A percentile compares a stretch with the other conserved stretches of the same genome.
Evolutionary conservation across 2,797 vertebrate genomes (phyloP).

Genomic region (Lates japonicus): DNA sequence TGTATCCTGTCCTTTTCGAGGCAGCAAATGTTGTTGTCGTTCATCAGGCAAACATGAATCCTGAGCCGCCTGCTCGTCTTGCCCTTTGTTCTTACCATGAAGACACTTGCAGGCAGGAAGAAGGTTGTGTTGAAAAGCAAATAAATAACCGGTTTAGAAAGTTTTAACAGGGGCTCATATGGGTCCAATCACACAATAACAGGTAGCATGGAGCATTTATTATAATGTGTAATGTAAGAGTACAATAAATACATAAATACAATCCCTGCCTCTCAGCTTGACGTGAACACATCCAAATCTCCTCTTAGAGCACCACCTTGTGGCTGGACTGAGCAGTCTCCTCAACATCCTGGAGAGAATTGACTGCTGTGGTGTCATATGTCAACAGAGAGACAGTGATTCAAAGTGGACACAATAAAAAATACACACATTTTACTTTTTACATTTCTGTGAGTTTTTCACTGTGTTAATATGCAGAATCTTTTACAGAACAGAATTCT

Average conservation of each 20-base stretch:
- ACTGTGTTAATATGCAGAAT: not conserved
- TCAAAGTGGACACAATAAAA: constrained; percentile 11
- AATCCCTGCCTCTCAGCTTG: constrained; percentile 48
- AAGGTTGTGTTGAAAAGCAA: constrained; percentile 49
- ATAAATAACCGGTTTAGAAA: constrained; percentile 54
- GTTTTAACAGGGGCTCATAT: constrained; percentile 45
- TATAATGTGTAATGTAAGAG: constrained; percentile 41
- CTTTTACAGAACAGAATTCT: not conserved
- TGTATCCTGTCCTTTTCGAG: constrained; percentile 84
- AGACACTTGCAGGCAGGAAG: constrained; percentile 56
- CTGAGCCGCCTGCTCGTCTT: constrained; percentile 54
- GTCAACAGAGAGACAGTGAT: constrained; percentile 33
- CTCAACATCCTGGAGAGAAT: constrained; percentile 10
- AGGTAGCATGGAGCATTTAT: constrained; percentile 46
- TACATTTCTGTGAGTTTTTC: not conserved
- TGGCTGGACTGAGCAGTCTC: constrained; percentile 70
- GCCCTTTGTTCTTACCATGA: constrained; percentile 73
- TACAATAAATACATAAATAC: constrained; percentile 56
- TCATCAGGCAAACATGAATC: constrained; percentile 74
- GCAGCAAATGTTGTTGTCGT: constrained; percentile 79
- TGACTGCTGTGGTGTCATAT: constrained; percentile 29
- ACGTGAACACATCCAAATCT: constrained; percentile 72
- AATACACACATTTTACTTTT: not conserved
- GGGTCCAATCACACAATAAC: constrained; percentile 52
- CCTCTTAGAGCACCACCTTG: constrained; percentile 88